phyloP scores from a whole-genome alignment of 2,888 invertebrate species.

The Anthoptus insignis region DNA sequence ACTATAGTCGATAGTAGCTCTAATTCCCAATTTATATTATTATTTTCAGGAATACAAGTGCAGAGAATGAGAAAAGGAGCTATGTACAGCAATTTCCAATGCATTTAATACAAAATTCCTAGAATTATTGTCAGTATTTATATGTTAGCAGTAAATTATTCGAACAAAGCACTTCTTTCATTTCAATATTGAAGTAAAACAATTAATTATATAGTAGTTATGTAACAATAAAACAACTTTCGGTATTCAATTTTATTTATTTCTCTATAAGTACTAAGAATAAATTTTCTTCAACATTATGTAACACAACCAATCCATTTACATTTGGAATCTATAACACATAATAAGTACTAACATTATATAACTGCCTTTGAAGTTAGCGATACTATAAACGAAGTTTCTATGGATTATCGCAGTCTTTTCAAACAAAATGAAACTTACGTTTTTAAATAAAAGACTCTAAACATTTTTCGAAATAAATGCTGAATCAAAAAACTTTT shows the following conservation, averaged over 20 bases:
- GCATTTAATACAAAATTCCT: conserved; percentile 58
- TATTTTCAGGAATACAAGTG: conserved; percentile 71
- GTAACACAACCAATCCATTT: conserved; percentile 80
- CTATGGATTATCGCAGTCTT: too few species aligned
- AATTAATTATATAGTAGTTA: too few species aligned
- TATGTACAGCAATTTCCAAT: conserved; percentile 79
- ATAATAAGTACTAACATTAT: conserved; percentile 43
- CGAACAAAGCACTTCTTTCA: not conserved
- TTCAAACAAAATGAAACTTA: too few species aligned
- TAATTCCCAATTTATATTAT: too few species aligned
- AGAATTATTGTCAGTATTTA: not conserved
- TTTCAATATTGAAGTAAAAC: too few species aligned
- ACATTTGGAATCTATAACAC: conserved; percentile 67
- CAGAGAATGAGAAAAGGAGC: conserved; percentile 63
- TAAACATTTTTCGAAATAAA: too few species aligned
- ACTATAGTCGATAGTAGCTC: too few species aligned
- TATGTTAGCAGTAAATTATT: conserved; percentile 16
- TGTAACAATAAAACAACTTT: conserved; percentile 53
- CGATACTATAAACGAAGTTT: too few species aligned
- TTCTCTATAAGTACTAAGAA: conserved; percentile 83
- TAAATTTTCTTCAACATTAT: conserved; percentile 74
- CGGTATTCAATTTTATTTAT: conserved; percentile 73
- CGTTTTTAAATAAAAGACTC: too few species aligned
- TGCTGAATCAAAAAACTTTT: too few species aligned
- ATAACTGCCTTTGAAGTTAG: not conserved